Percentiles rank a stretch among this genome's conserved stretches.
phyloP scores from a whole-genome alignment of 2,888 invertebrate species.

The Volucella bombylans region DNA sequence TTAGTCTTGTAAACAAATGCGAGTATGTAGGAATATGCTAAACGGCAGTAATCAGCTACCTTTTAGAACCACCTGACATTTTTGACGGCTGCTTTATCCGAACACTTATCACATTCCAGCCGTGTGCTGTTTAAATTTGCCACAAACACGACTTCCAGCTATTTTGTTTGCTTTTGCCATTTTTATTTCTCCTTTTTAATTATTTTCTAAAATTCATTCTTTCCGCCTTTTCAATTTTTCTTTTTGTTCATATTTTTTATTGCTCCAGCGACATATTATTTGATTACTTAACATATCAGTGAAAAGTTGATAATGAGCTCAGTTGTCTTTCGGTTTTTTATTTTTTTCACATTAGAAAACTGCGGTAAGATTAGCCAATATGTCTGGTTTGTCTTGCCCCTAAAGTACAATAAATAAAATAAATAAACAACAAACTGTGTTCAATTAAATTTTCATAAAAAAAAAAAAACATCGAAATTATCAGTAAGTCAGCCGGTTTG shows the following conservation, averaged over 20 bases:
- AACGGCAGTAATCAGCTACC: slow-evolving; percentile 7
- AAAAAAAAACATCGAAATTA: neutral
- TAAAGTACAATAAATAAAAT: slow-evolving; percentile 27
- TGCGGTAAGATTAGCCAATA: slow-evolving; percentile 54
- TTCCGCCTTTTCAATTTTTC: slow-evolving; percentile 10
- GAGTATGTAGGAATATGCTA: neutral
- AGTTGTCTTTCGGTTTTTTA: slow-evolving; percentile 5
- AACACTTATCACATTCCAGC: slow-evolving; percentile 28
- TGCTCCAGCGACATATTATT: slow-evolving; percentile 35
- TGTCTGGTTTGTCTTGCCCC: slow-evolving; percentile 65
- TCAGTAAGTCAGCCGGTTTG: neutral
- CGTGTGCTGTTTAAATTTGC: slow-evolving; percentile 21
- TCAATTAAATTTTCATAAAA: slow-evolving; percentile 42
- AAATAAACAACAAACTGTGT: slow-evolving; percentile 43
- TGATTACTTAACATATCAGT: slow-evolving; percentile 67
- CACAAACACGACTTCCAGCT: neutral
- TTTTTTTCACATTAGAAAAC: no score
- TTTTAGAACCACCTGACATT: slow-evolving; percentile 11
- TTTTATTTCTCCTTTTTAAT: no score
- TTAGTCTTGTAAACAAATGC: slow-evolving; percentile 9
- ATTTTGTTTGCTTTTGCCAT: slow-evolving; percentile 25
- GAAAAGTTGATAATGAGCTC: slow-evolving; percentile 43
- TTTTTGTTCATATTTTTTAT: slow-evolving; percentile 24
- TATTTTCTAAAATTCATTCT: neutral
- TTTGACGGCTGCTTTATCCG: slow-evolving; percentile 39